Evolutionary conservation across 2,113 vertebrate species (phyloP).

Genomic region (Saccopteryx bilineata): DNA sequence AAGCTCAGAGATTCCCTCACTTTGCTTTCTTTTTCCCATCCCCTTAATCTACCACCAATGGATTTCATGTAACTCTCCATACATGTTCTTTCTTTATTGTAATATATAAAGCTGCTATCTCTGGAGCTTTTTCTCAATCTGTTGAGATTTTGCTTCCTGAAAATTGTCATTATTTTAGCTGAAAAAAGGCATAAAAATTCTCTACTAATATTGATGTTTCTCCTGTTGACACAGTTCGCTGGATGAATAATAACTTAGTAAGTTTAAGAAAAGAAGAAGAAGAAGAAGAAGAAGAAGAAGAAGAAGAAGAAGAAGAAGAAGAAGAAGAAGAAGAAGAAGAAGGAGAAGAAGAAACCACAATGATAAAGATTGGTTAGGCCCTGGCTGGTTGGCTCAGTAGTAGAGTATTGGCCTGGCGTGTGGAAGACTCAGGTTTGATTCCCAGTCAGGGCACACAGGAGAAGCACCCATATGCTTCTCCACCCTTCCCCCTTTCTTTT

Average conservation of each 20-base stretch:
- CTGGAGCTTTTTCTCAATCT: neutral
- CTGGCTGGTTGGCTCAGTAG: too few species aligned
- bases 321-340: too few species aligned
- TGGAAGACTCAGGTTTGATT: too few species aligned
- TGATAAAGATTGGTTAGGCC: neutral
- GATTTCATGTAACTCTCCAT: neutral
- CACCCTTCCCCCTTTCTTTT: too few species aligned
- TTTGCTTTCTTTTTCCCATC: neutral
- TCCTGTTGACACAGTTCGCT: neutral
- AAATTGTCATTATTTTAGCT: neutral
- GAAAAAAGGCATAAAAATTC: neutral
- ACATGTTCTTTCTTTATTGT: neutral
- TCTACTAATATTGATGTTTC: neutral
- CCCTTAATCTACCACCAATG: neutral
- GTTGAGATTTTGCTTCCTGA: neutral
- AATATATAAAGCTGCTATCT: neutral
- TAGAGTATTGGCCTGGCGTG: too few species aligned
- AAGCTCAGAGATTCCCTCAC: neutral
- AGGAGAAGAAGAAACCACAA: neutral
- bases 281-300: neutral
- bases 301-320: too few species aligned
- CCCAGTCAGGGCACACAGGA: too few species aligned
- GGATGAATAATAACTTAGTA: neutral
- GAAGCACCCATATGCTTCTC: too few species aligned
- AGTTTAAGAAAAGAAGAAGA: slow-evolving; percentile 14